Percentiles rank a stretch among this genome's conserved stretches.
These are phyloP conservation scores for Argopecten irradians DNA, from an alignment of 1,140 invertebrate species.

Conservation along the genomic window DNA sequence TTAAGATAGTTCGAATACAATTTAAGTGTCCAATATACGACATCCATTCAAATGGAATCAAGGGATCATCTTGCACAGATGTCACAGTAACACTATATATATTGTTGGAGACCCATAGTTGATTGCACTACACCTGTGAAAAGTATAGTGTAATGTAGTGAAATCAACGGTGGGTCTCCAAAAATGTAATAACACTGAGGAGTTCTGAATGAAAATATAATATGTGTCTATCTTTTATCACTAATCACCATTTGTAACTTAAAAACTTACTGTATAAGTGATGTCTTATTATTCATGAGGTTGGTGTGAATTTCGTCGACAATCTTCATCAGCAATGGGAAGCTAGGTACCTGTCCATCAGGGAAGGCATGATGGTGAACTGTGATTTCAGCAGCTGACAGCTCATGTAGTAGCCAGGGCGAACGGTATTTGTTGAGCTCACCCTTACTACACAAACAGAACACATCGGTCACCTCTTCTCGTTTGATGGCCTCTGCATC, in stretches of 20 bases:
- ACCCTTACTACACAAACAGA: slow-evolving; percentile 68
- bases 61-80: too few species aligned
- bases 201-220: neutral
- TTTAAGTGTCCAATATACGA: too few species aligned
- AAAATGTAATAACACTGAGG: neutral
- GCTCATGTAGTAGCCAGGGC: slow-evolving; percentile 57
- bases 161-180: too few species aligned
- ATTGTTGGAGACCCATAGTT: too few species aligned
- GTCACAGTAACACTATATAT: too few species aligned
- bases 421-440: slow-evolving; percentile 68
- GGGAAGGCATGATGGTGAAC: slow-evolving; percentile 70
- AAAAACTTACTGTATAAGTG: slow-evolving; percentile 68
- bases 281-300: slow-evolving; percentile 60
- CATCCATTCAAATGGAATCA: too few species aligned
- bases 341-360: slow-evolving; percentile 63
- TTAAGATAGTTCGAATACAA: too few species aligned
- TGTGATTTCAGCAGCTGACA: slow-evolving; percentile 51
- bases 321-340: slow-evolving; percentile 61
- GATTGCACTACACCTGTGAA: neutral
- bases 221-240: neutral
- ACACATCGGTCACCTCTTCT: slow-evolving; percentile 63
- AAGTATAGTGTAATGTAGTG: neutral
- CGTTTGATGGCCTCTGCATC: neutral
- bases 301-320: slow-evolving; percentile 62
- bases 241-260: neutral